Percentiles rank a stretch among this genome's conserved stretches.
These are phyloP conservation scores for Acleris sparsana DNA, from an alignment of 2,888 invertebrate genomes.

Conservation along the genomic window DNA sequence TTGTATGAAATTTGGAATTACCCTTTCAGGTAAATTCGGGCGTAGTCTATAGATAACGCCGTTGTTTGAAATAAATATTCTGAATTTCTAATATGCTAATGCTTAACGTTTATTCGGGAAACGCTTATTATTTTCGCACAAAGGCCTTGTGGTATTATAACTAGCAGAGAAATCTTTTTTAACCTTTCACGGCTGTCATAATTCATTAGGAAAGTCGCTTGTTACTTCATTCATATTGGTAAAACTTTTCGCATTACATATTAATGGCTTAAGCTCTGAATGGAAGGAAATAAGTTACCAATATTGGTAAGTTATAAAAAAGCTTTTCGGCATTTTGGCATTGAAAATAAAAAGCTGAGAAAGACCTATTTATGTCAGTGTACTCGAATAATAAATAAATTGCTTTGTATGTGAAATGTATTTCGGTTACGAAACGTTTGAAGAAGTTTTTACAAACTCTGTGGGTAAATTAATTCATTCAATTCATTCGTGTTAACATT, in stretches of 20 bases:
- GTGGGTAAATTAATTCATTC: too few species aligned
- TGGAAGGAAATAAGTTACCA: background rate
- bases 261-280: slow-evolving; percentile 1
- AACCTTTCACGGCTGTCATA: background rate
- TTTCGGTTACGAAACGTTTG: too few species aligned
- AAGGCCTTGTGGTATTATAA: background rate
- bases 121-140: background rate
- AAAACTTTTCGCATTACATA: slow-evolving; percentile 1
- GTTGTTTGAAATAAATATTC: slow-evolving; percentile 5
- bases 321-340: background rate
- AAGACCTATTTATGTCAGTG: too few species aligned
- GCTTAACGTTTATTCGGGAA: background rate
- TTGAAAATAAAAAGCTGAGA: background rate
- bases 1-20: slow-evolving; percentile 30
- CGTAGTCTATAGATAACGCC: slow-evolving; percentile 3
- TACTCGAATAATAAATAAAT: too few species aligned
- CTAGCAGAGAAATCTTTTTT: background rate
- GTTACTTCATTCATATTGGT: slow-evolving; percentile 1
- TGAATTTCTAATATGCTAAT: background rate
- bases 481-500: too few species aligned
- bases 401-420: too few species aligned
- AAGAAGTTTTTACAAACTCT: too few species aligned
- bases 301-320: background rate
- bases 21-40: slow-evolving; percentile 15
- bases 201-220: slow-evolving; percentile 7